Evolutionary conservation across 2,888 invertebrate genomes (phyloP).

Genomic region (Cheilosia vernalis): DNA sequence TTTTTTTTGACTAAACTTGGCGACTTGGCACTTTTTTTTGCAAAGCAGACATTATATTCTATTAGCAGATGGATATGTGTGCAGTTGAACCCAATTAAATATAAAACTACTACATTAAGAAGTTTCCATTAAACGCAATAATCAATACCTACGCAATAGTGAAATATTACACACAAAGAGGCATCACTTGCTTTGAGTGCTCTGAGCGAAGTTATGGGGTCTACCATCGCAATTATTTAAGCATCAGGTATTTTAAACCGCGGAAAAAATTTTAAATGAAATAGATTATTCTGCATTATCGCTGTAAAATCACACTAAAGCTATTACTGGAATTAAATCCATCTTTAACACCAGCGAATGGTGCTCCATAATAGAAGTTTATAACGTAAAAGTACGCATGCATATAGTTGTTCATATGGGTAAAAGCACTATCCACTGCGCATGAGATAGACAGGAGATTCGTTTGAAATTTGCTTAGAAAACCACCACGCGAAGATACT

Average conservation of each 20-base stretch:
- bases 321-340: constrained; percentile 45
- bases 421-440: constrained; percentile 57
- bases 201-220: neutral
- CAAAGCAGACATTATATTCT: no score
- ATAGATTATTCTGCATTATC: constrained; percentile 10
- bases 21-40: no score
- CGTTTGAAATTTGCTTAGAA: constrained; percentile 35
- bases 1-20: no score
- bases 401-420: constrained; percentile 18
- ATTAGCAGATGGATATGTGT: no score
- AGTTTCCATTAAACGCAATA: constrained; percentile 17
- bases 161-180: constrained; percentile 16
- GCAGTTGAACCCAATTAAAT: neutral
- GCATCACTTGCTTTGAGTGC: neutral
- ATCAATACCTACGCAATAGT: constrained; percentile 18
- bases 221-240: neutral
- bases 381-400: constrained; percentile 19
- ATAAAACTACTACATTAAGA: constrained; percentile 2
- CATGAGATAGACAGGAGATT: constrained; percentile 43
- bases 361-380: constrained; percentile 34
- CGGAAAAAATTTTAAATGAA: constrained; percentile 11
- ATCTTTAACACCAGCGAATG: constrained; percentile 21
- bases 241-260: neutral
- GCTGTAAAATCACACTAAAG: constrained; percentile 21
- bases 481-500: constrained; percentile 51